Evolutionary conservation across 2,113 vertebrate species (phyloP).

Genomic region (Fregetta grallaria): DNA sequence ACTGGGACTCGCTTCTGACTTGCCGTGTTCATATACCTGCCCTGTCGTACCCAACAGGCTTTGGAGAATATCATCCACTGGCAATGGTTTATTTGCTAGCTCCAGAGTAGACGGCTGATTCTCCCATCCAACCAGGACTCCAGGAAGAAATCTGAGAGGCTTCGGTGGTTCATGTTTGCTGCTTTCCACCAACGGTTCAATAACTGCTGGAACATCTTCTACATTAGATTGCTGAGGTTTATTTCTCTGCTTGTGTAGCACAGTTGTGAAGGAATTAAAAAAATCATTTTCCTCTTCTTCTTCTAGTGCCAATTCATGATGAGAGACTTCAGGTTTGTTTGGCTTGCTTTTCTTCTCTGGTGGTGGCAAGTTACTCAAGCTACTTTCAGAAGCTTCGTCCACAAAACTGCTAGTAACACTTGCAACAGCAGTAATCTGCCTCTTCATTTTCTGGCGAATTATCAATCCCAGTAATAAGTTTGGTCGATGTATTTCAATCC

Average conservation of each 20-base stretch:
- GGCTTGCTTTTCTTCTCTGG: constrained; percentile 84
- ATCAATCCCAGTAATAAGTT: constrained; percentile 93
- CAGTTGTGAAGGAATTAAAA: constrained; percentile 83
- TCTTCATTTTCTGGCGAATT: constrained; percentile 93
- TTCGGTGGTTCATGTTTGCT: constrained; percentile 81
- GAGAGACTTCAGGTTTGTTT: constrained; percentile 72
- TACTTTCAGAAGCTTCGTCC: constrained; percentile 77
- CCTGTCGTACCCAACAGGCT: constrained; percentile 75
- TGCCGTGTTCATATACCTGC: constrained; percentile 64
- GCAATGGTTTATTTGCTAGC: constrained; percentile 78
- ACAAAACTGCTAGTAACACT: constrained; percentile 65
- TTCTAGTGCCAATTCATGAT: constrained; percentile 67
- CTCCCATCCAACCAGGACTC: constrained; percentile 92
- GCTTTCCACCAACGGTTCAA: constrained; percentile 74
- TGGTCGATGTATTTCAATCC: constrained; percentile 89
- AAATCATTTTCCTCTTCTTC: constrained; percentile 86
- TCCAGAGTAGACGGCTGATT: constrained; percentile 85
- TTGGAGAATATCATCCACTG: constrained; percentile 78
- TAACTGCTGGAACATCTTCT: constrained; percentile 64
- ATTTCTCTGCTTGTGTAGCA: constrained; percentile 82
- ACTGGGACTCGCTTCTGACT: constrained; percentile 44
- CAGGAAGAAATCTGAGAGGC: constrained; percentile 93
- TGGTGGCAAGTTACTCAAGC: constrained; percentile 70
- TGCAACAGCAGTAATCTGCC: constrained; percentile 73
- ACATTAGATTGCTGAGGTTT: constrained; percentile 73